Base-by-base conservation (phyloP, 2,797 vertebrate genomes). In the Artibeus lituratus region DNA sequence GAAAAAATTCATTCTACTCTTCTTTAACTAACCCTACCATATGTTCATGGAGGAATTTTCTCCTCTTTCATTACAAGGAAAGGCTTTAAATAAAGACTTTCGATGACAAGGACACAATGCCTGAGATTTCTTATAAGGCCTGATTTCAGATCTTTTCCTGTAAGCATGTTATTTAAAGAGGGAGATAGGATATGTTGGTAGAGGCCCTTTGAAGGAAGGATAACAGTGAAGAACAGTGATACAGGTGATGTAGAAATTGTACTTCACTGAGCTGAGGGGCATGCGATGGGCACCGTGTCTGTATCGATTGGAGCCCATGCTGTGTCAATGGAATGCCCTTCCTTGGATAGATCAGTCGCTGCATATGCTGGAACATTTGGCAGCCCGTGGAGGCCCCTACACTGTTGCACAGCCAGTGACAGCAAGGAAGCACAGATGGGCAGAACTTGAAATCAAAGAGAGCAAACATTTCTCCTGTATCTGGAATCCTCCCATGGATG, bases 311-410 rank as follows among this genome's bases (percentile, higher is more conserved):
- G 65, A 55, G n/a, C 67, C 72, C 91, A 62, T 92, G 95, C 95
- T 95, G 96, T 97, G 96, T 97, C 96, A 95, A 44, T 97, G 92
- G 86, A 96, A 92, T 96, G 91, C 87, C 95, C 92, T 97, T 97
- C 78, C 83, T 87, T 91, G 59, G 44, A 69, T 96, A 74, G 74
- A 95, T 74, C 92, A 91, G 29, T 91, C 1, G 0, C 87, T 96
- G 89, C 83, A 96, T 97, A 97, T 96, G 96, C 82, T 95, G 59
- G 59, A 95, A 96, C 96, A 97, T 92, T 96, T 97, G 96, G 95
- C 90, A 96, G 69, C 84, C 69, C 82, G 37, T 78, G 73, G 93
- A 90, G 90, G 73, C 85, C 85, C 59, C 90, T 55, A 67, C 8
- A 76, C 10, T 93, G 35, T 97, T 93, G 72, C 49, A 83, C 10